Percentiles rank a stretch among this genome's conserved stretches.
Conservation (phyloP, 2,113 vertebrate species). For the Antigone vipio region DNA sequence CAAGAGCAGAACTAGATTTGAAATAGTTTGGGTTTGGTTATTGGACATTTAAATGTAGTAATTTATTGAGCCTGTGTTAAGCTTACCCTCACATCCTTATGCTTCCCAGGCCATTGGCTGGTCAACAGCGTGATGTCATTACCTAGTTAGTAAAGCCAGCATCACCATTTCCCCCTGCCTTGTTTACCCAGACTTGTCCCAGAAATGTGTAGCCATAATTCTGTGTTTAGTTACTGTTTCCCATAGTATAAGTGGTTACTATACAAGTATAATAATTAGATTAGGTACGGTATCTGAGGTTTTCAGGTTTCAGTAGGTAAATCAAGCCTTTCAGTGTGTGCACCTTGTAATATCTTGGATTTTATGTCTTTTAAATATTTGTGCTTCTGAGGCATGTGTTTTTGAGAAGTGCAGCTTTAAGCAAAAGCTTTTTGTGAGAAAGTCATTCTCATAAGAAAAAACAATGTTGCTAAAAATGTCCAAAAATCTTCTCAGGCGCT, state of each 20-base stretch:
- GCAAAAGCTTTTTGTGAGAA: background rate
- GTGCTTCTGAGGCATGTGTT: background rate
- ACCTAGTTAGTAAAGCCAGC: background rate
- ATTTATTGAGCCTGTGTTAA: background rate
- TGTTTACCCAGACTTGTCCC: background rate
- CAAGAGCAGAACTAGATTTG: background rate
- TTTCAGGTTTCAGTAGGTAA: background rate
- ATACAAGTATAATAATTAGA: background rate
- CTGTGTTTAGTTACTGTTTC: background rate
- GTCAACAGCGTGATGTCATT: background rate
- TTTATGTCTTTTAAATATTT: background rate
- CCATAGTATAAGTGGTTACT: background rate
- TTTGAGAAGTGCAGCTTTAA: background rate
- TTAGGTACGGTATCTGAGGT: background rate
- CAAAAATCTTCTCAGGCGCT: background rate
- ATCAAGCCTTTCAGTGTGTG: background rate
- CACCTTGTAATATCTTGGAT: background rate
- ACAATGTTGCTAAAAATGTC: background rate
- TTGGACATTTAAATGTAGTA: background rate
- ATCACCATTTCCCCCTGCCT: background rate
- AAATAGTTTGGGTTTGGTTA: background rate
- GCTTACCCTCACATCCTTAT: background rate
- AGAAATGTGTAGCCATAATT: background rate
- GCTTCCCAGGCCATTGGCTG: background rate
- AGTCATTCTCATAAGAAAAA: background rate